Conservation (phyloP, 2,797 vertebrate species). For the Chanos chanos region DNA sequence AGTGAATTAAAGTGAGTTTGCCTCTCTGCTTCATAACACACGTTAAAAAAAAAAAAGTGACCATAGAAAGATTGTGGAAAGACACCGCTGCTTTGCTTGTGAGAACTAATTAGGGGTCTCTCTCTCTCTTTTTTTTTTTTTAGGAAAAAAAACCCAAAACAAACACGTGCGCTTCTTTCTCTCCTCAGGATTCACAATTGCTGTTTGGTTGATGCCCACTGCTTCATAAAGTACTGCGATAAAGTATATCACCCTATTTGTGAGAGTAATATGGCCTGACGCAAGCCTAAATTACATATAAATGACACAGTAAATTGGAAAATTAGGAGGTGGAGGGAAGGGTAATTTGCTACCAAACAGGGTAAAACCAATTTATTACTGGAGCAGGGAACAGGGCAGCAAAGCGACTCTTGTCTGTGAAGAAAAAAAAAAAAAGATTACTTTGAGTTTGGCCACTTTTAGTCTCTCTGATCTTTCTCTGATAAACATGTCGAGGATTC, state of each 20-base stretch:
- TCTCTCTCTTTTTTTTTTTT: neutral
- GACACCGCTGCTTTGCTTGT: slow-evolving; percentile 53
- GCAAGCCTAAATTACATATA: slow-evolving; percentile 75
- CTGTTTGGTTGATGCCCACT: slow-evolving; percentile 60
- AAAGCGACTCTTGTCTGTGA: slow-evolving; percentile 52
- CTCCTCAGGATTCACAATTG: slow-evolving; percentile 58
- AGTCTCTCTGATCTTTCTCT: neutral
- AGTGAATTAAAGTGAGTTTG: slow-evolving; percentile 55
- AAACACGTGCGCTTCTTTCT: slow-evolving; percentile 44
- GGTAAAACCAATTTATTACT: slow-evolving; percentile 80
- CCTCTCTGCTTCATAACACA: slow-evolving; percentile 53
- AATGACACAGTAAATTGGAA: slow-evolving; percentile 84
- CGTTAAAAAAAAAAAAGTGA: slow-evolving; percentile 50
- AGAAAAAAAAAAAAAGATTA: slow-evolving; percentile 42
- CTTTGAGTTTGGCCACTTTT: slow-evolving; percentile 39
- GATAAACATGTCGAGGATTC: no score
- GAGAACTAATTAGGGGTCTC: slow-evolving; percentile 61
- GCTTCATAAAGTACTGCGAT: slow-evolving; percentile 66
- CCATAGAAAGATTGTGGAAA: slow-evolving; percentile 51
- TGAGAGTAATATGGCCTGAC: slow-evolving; percentile 70
- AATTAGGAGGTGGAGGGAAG: slow-evolving; percentile 76
- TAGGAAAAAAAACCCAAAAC: neutral
- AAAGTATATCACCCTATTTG: slow-evolving; percentile 74
- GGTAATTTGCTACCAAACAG: slow-evolving; percentile 77
- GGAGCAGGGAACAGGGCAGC: slow-evolving; percentile 56